phyloP scores from a whole-genome alignment of 2,113 vertebrate genomes.

The Andinoacara biseriatus region DNA sequence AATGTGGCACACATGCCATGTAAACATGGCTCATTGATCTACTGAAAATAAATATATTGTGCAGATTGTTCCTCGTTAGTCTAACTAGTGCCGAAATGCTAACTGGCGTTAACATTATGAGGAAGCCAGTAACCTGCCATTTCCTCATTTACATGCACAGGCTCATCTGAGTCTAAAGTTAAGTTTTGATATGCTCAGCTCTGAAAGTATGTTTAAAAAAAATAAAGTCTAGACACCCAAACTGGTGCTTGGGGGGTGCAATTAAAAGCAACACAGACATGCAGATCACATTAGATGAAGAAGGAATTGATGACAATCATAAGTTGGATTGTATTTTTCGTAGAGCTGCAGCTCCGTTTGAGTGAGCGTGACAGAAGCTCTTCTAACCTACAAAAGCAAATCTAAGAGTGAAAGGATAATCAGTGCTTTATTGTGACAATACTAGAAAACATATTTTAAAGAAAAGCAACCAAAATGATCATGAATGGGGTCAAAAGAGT shows the following conservation, averaged over 20 bases:
- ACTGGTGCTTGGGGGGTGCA: no score
- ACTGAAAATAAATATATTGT: not conserved
- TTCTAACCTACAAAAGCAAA: not conserved
- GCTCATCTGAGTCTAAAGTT: not conserved
- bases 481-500: not conserved
- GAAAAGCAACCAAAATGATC: not conserved
- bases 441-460: not conserved
- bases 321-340: not conserved
- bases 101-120: not conserved
- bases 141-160: not conserved
- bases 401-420: not conserved
- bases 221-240: no score
- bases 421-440: not conserved
- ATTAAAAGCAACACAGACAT: not conserved
- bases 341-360: not conserved
- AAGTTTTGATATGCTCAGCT: no score
- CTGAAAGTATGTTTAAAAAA: no score
- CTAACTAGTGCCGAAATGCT: not conserved
- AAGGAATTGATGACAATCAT: not conserved
- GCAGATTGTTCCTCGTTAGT: not conserved
- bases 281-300: not conserved
- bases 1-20: not conserved
- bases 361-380: not conserved
- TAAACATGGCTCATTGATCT: not conserved
- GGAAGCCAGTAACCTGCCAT: not conserved